Percentiles rank a stretch among this genome's conserved stretches.
Conservation (phyloP, 2,797 vertebrate genomes). For the Aldrovandia affinis region DNA sequence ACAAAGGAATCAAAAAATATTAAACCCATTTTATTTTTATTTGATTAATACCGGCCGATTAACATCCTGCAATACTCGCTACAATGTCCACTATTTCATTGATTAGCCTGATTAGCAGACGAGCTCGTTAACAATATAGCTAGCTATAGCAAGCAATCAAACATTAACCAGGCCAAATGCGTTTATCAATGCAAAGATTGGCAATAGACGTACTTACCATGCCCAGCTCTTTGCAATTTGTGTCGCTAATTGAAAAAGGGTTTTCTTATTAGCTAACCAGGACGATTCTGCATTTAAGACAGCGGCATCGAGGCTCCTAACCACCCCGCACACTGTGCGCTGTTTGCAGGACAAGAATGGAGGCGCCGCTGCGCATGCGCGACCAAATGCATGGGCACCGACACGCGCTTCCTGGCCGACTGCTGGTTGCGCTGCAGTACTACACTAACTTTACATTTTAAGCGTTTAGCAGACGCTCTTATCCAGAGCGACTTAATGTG, state of each 20-base stretch:
- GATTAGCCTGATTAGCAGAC: conserved; percentile 21
- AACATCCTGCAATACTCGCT: background rate
- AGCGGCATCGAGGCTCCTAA: conserved; percentile 52
- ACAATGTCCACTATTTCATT: conserved; percentile 7
- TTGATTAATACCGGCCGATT: background rate
- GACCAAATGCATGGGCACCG: conserved; percentile 66
- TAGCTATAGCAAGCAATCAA: background rate
- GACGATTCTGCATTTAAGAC: conserved; percentile 24
- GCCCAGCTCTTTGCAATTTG: background rate
- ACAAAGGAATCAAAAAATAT: background rate
- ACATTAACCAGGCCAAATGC: background rate
- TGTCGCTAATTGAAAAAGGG: background rate
- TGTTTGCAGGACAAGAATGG: conserved; percentile 75
- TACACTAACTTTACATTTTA: background rate
- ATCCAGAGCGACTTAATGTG: too few species aligned
- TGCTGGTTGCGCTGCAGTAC: background rate
- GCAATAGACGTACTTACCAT: conserved; percentile 34
- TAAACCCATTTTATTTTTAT: background rate
- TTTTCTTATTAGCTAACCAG: conserved; percentile 18
- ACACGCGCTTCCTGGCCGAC: conserved; percentile 54
- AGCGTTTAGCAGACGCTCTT: background rate
- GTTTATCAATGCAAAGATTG: background rate
- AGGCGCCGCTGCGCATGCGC: conserved; percentile 68
- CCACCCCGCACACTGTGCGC: conserved; percentile 69
- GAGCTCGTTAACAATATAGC: conserved; percentile 4